Base-by-base conservation (phyloP, 1,140 invertebrate genomes). In the Dendrolimus kikuchii region DNA sequence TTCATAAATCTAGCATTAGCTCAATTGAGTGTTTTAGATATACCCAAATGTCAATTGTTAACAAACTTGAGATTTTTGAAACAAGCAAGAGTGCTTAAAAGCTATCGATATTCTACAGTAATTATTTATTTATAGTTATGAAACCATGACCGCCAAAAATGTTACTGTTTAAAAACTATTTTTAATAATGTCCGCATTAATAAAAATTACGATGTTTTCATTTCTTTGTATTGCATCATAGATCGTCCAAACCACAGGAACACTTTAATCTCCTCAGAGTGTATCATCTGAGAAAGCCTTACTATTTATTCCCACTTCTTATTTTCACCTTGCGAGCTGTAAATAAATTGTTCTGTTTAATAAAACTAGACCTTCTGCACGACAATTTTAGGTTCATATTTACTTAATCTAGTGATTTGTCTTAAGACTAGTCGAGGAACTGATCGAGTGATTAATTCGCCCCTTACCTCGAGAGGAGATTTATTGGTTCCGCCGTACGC, bases 401-500 rank as follows among this genome's bases (percentile, higher is more conserved):
- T 56, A 55, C 50, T 52, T 51, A 53, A n/a, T 46, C 23, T 8
- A 36, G 38, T 39, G 37, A 52, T 59, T 53, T 55, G 69, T 86
- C 69, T 72, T 50, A 52, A 52, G 74, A 86, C 71, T 55, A 57
- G 74, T 86, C 67, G 65, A 51, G 48, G 65, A 74, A 86, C 74
- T 61, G 68, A 72, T 86, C 74, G 66, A 66, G 67, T 82, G 83
- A 83, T 86, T 83, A 84, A 84, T 81, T 84, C 81, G 74, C 68
- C 79, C 81, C 78, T 84, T 83, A 81, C 81, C 75, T 84, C 75
- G 69, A 77, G 73, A 81, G 65, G 72, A 86, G 81, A 86, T 86
- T 86, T 86, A 86, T 86, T 81, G 81, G 83, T 83, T 83, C 72
- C 79, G 73, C 74, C 70, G 81, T 83, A 84, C 81, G 83, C 83